Evolutionary conservation across 2,113 vertebrate genomes (phyloP).

Genomic region (Porphyrio hochstetteri): DNA sequence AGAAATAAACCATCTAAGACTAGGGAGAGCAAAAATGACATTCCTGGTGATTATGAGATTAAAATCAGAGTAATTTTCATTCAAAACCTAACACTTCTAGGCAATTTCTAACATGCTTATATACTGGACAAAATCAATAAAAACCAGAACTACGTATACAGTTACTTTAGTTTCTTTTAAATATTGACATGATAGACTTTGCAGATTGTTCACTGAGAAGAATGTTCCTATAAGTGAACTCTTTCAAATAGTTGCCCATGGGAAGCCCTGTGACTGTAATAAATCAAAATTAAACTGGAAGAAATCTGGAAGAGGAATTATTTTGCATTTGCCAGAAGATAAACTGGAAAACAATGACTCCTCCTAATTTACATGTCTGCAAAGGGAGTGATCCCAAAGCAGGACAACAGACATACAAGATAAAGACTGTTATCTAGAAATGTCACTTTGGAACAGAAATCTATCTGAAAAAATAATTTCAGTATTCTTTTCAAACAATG

Average conservation of each 20-base stretch:
- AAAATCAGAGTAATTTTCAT: slow-evolving; percentile 10
- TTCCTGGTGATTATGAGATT: neutral
- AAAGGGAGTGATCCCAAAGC: neutral
- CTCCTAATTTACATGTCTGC: neutral
- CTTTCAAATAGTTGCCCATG: neutral
- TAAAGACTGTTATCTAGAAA: neutral
- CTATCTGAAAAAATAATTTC: neutral
- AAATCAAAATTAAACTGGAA: slow-evolving; percentile 19
- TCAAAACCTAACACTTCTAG: neutral
- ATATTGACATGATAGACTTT: neutral
- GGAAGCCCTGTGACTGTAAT: neutral
- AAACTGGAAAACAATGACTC: neutral
- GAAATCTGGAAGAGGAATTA: neutral
- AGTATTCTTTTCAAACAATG: neutral
- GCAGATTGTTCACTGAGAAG: neutral
- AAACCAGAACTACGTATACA: neutral
- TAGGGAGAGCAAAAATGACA: neutral
- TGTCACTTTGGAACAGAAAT: neutral
- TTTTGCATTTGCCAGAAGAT: neutral
- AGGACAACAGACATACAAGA: neutral
- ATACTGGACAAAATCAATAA: neutral
- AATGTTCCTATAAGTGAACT: neutral
- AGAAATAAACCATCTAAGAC: neutral
- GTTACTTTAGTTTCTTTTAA: neutral
- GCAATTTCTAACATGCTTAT: neutral